Evolutionary conservation across 64 coral and sea anemone species (phyloP).

Genomic region (Dendrophyllia cribrosa): DNA sequence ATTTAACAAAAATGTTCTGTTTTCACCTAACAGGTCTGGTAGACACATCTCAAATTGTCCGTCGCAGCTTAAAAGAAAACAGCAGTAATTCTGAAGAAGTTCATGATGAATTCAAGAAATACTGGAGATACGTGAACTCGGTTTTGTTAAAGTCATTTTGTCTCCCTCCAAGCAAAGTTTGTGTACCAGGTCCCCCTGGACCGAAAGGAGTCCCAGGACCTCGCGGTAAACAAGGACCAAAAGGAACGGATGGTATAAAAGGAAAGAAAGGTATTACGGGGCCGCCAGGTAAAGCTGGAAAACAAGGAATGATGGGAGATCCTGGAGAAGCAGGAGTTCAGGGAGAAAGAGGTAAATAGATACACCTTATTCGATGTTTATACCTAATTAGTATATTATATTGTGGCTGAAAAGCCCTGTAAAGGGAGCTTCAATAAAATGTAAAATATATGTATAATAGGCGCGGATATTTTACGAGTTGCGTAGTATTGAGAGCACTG

Average conservation of each 20-base stretch:
- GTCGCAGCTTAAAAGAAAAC: neutral
- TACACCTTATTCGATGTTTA: too few relatives aligned
- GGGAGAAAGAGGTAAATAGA: constrained; percentile 26
- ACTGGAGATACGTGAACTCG: neutral
- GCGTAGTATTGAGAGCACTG: too few relatives aligned
- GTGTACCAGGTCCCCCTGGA: constrained; percentile 51
- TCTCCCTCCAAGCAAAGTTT: constrained; percentile 29
- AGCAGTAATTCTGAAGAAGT: neutral
- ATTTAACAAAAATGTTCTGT: too few relatives aligned
- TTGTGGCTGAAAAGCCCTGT: too few relatives aligned
- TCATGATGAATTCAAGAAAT: neutral
- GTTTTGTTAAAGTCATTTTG: constrained; percentile 20
- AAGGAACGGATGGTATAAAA: constrained; percentile 22
- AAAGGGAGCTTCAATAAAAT: too few relatives aligned
- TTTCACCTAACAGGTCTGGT: neutral
- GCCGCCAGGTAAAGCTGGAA: constrained; percentile 44
- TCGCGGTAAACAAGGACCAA: constrained; percentile 10
- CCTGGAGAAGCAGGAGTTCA: constrained; percentile 32
- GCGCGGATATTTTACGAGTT: too few relatives aligned
- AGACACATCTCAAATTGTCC: neutral
- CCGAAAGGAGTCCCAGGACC: constrained; percentile 24
- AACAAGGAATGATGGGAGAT: constrained; percentile 56
- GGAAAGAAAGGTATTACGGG: constrained; percentile 34
- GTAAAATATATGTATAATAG: too few relatives aligned
- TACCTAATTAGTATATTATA: too few relatives aligned